Evolutionary conservation across 1,140 invertebrate genomes (phyloP).

Genomic region (Habropoda laboriosa): DNA sequence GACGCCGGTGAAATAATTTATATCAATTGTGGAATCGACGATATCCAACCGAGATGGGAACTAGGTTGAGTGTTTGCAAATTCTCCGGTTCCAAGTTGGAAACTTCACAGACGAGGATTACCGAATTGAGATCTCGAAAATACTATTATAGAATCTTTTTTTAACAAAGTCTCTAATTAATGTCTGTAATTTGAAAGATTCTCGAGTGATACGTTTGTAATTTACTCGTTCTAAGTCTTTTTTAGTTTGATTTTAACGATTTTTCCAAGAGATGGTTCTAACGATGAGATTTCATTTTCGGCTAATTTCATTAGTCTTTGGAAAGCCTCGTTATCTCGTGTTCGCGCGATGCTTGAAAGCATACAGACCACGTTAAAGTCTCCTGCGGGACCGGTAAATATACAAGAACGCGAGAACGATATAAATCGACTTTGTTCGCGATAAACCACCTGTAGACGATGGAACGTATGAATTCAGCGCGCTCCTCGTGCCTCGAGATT

Average conservation of each 20-base stretch:
- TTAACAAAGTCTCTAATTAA: no score
- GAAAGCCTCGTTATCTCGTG: neutral
- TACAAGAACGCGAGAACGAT: constrained; percentile 20
- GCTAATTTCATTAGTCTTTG: constrained; percentile 17
- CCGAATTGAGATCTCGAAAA: no score
- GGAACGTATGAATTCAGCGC: constrained; percentile 32
- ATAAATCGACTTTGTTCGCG: constrained; percentile 37
- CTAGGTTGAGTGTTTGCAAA: neutral
- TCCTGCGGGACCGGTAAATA: constrained; percentile 35
- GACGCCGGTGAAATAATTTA: neutral
- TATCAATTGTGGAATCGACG: neutral
- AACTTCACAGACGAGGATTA: no score
- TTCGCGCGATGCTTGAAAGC: constrained; percentile 20
- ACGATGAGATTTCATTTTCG: neutral
- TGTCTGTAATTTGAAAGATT: no score
- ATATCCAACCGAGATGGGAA: neutral
- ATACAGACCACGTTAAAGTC: constrained; percentile 41
- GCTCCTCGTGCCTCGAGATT: constrained; percentile 13
- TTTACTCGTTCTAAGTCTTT: no score
- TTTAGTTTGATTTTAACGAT: no score
- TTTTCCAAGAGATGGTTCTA: neutral
- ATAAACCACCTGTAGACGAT: constrained; percentile 52
- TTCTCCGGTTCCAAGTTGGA: neutral
- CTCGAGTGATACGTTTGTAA: no score
- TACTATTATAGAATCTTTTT: no score